Conservation (phyloP, 1,140 invertebrate species). For the Brachionus manjavacas region DNA sequence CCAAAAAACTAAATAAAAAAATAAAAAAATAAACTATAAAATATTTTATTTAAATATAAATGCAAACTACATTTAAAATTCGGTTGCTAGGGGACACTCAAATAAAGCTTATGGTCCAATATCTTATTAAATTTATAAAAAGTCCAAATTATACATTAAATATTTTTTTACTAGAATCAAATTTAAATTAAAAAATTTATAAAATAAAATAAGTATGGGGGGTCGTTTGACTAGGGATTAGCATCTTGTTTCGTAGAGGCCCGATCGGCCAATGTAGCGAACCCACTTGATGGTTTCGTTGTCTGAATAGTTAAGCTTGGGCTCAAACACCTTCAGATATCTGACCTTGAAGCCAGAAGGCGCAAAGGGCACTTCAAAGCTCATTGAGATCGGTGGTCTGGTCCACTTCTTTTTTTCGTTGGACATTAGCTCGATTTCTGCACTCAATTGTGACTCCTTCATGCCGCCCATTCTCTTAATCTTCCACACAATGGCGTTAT, state of each 20-base stretch:
- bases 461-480: slow-evolving; percentile 99
- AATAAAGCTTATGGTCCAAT: slow-evolving; percentile 26
- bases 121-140: slow-evolving; percentile 24
- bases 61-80: not conserved
- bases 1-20: not conserved
- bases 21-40: not conserved
- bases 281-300: slow-evolving; percentile 99
- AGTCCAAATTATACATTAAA: not conserved
- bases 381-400: slow-evolving; percentile 99
- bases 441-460: slow-evolving; percentile 98
- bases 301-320: slow-evolving; percentile 98
- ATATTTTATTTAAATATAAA: not conserved
- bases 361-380: slow-evolving; percentile 90
- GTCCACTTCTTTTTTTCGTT: slow-evolving; percentile 99
- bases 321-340: slow-evolving; percentile 98
- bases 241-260: slow-evolving; percentile 97
- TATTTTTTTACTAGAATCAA: not conserved
- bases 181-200: not conserved
- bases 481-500: slow-evolving; percentile 99
- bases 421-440: slow-evolving; percentile 97
- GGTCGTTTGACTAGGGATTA: slow-evolving; percentile 53
- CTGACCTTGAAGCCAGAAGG: slow-evolving; percentile 98
- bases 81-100: not conserved
- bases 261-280: slow-evolving; percentile 95
- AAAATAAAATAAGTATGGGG: not conserved